A percentile compares a stretch with the other conserved stretches of the same genome.
Conservation (phyloP, 2,888 invertebrate species). For the Mythimna ferrago region DNA sequence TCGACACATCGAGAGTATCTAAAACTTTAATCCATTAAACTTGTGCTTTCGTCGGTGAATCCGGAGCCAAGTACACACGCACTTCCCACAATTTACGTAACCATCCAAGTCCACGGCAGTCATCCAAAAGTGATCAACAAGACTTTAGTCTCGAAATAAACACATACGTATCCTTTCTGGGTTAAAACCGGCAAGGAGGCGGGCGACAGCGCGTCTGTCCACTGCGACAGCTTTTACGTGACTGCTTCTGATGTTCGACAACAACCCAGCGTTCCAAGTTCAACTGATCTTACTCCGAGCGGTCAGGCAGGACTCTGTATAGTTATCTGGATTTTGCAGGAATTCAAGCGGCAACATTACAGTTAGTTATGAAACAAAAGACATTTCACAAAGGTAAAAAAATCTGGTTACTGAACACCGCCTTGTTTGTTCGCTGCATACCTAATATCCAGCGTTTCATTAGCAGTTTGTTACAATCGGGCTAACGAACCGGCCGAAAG, state of each 20-base stretch:
- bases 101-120: constrained; percentile 69
- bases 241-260: constrained; percentile 76
- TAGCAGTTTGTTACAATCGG: constrained; percentile 44
- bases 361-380: constrained; percentile 35
- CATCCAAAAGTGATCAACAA: constrained; percentile 80
- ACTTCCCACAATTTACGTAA: constrained; percentile 79
- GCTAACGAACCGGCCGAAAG: constrained; percentile 36
- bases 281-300: constrained; percentile 58
- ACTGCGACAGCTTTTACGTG: constrained; percentile 72
- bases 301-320: constrained; percentile 59
- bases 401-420: constrained; percentile 38
- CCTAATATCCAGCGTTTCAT: constrained; percentile 35
- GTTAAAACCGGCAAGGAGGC: constrained; percentile 69
- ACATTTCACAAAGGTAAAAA: constrained; percentile 37
- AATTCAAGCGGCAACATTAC: constrained; percentile 45
- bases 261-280: constrained; percentile 60
- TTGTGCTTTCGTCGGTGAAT: constrained; percentile 51
- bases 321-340: constrained; percentile 59
- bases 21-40: constrained; percentile 56
- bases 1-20: constrained; percentile 44
- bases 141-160: constrained; percentile 82
- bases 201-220: constrained; percentile 74
- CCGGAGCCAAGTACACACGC: constrained; percentile 47
- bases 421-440: constrained; percentile 34
- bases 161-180: constrained; percentile 77